Conservation (phyloP, 2,888 invertebrate species). For the Watsonalla binaria region DNA sequence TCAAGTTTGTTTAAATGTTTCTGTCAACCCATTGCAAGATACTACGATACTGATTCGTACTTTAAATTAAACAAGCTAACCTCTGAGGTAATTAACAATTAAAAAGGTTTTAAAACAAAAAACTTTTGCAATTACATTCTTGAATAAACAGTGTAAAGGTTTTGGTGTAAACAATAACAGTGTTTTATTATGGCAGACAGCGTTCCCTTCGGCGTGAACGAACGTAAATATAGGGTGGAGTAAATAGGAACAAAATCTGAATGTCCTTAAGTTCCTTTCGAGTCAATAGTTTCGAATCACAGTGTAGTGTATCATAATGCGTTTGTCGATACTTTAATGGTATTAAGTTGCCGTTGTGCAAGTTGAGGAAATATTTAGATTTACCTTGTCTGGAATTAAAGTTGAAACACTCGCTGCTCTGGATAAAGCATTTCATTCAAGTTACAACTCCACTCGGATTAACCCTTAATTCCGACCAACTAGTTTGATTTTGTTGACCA, state of each 20-base stretch:
- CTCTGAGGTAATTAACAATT: neutral
- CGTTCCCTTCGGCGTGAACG: neutral
- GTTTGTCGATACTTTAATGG: constrained; percentile 39
- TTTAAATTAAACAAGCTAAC: constrained; percentile 29
- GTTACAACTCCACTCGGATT: constrained; percentile 35
- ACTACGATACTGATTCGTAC: constrained; percentile 38
- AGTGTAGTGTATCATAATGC: constrained; percentile 19
- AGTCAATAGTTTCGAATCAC: constrained; percentile 5
- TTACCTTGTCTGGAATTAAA: constrained; percentile 34
- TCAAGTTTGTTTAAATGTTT: constrained; percentile 70
- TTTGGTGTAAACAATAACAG: neutral
- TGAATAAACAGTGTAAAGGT: neutral
- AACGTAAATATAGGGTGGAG: constrained; percentile 13
- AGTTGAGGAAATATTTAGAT: constrained; percentile 39
- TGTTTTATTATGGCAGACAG: neutral
- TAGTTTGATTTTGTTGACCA: constrained; percentile 29
- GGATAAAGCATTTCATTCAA: constrained; percentile 32
- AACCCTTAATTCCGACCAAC: constrained; percentile 27
- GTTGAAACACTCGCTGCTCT: constrained; percentile 24
- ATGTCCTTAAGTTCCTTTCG: constrained; percentile 5
- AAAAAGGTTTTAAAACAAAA: neutral
- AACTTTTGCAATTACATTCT: neutral
- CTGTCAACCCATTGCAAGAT: constrained; percentile 51
- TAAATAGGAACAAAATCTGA: constrained; percentile 5
- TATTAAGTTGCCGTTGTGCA: constrained; percentile 37